phyloP scores from a whole-genome alignment of 2,888 invertebrate genomes.

The Netelia fuscicornis region DNA sequence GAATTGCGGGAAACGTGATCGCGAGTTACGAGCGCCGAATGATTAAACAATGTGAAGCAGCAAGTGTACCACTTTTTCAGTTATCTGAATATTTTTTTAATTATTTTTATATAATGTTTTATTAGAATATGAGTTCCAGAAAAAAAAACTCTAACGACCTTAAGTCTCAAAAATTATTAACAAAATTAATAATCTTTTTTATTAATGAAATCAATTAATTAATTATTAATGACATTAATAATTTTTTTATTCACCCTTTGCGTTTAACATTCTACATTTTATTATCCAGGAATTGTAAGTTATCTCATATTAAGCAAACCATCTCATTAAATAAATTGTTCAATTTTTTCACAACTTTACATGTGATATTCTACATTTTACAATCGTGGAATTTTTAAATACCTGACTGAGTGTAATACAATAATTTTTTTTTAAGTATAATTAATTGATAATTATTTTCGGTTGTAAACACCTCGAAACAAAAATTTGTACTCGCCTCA shows the following conservation, averaged over 20 bases:
- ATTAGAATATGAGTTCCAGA: not conserved
- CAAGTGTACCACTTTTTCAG: too few species aligned
- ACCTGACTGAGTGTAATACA: too few species aligned
- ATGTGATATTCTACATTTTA: too few species aligned
- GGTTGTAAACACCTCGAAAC: not conserved
- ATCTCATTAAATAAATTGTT: not conserved
- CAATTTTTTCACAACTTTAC: not conserved
- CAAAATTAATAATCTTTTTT: not conserved
- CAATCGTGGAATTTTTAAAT: too few species aligned
- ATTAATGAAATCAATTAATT: too few species aligned
- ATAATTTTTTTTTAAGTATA: too few species aligned
- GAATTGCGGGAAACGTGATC: not conserved
- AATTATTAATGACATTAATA: not conserved
- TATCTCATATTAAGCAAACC: too few species aligned
- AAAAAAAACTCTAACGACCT: conserved; percentile 44
- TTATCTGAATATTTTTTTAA: too few species aligned
- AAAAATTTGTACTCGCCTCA: conserved; percentile 40
- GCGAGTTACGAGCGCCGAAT: not conserved
- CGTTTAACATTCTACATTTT: too few species aligned
- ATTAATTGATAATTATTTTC: not conserved
- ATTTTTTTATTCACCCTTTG: not conserved
- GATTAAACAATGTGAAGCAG: not conserved
- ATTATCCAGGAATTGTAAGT: too few species aligned
- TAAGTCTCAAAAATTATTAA: not conserved
- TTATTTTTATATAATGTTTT: too few species aligned